Evolutionary conservation across 2,113 vertebrate species (phyloP).

Genomic region (Drymodes brunneopygia): DNA sequence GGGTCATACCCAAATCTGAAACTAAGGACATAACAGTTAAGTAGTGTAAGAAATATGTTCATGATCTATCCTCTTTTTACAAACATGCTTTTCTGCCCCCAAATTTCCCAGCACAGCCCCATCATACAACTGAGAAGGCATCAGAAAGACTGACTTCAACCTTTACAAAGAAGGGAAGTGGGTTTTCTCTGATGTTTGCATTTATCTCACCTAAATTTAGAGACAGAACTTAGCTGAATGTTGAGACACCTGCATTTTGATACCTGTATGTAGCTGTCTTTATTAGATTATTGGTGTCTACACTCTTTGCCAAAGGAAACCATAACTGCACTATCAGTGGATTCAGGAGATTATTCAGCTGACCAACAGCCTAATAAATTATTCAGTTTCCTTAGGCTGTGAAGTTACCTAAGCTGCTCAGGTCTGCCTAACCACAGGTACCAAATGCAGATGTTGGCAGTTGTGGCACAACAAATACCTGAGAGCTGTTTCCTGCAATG

Average conservation of each 20-base stretch:
- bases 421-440: neutral
- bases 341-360: neutral
- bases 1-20: neutral
- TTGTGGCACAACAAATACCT: neutral
- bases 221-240: neutral
- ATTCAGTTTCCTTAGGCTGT: neutral
- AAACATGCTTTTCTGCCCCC: neutral
- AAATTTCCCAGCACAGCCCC: neutral
- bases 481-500: neutral
- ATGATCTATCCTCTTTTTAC: neutral
- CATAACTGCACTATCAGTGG: accelerated
- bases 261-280: neutral
- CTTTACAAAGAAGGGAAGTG: neutral
- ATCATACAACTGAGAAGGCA: neutral
- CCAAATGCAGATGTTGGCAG: neutral
- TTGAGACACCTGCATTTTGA: neutral
- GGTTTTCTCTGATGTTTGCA: neutral
- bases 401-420: neutral
- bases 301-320: neutral
- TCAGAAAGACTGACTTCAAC: neutral
- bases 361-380: neutral
- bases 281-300: neutral
- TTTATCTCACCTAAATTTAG: neutral
- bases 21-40: neutral
- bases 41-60: neutral